Base-by-base conservation (phyloP, 2,888 invertebrate genomes). In the Colostygia pectinataria region DNA sequence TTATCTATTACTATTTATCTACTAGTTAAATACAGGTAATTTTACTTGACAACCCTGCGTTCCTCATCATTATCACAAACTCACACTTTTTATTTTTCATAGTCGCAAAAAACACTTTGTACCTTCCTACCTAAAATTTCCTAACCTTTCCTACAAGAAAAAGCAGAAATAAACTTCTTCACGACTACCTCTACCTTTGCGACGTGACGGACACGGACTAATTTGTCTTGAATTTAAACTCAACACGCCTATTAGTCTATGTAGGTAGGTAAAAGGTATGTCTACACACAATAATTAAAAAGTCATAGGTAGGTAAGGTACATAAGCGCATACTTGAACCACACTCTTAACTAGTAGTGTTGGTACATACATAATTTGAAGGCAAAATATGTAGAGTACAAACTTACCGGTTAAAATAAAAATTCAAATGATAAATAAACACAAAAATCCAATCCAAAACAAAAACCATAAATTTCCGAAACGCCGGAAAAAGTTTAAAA, bases 191-290 rank as follows among this genome's bases (percentile, higher is more conserved):
- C 50, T 48, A 59, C 51, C 48, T 49, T 57, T 63, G 59, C 65
- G 57, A 45, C 63, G 36, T 15, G 66, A 69, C 65, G 55, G 62
- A 68, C 65, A 61, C n/a, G n/a, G 63, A 61, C 60, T 64, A 58
- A 61, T 60, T 57, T 61, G 62, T 53, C 60, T 63, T 63, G 67
- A 69, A 69, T 71, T 66, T 66, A 71, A 50, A 45, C 36, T 12
- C 37, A 37, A 45, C 27, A 29, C 13, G 18, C 31, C 13, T n/a
- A n/a, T n/a, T n/a, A n/a, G n/a, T n/a, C n/a, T n/a, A n/a, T n/a
- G n/a, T n/a, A n/a, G n/a, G n/a, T n/a, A n/a, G n/a, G n/a, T n/a
- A n/a, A n/a, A n/a, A n/a, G n/a, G n/a, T n/a, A n/a, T n/a, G n/a
- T n/a, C n/a, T n/a, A n/a, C n/a, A n/a, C n/a, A n/a, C n/a, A n/a